Percentiles rank a stretch among this genome's conserved stretches.
Evolutionary conservation across 2,113 vertebrate genomes (phyloP).

Genomic region (Sceloporus undulatus): DNA sequence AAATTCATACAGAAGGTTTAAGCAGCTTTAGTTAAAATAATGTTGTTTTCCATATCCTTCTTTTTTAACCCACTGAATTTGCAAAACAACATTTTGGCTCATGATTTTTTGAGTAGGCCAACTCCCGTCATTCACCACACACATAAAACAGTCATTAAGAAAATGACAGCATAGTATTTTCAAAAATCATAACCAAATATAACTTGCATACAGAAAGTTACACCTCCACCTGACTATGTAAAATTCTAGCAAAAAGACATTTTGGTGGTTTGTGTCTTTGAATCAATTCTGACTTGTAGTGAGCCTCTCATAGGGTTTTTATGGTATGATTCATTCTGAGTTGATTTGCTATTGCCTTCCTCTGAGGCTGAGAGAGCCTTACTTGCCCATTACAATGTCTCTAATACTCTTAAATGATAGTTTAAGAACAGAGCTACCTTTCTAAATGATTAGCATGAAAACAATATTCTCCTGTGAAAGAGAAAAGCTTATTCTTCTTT

Average conservation of each 20-base stretch:
- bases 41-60: neutral
- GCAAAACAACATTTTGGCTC: neutral
- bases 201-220: neutral
- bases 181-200: neutral
- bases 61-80: neutral
- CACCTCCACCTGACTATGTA: neutral
- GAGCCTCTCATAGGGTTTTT: no score
- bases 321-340: no score
- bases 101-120: neutral
- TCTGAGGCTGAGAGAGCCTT: no score
- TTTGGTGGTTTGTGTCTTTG: no score
- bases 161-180: neutral
- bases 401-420: slow-evolving; percentile 17
- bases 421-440: neutral
- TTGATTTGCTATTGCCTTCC: no score
- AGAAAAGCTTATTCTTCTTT: neutral
- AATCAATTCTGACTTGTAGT: no score
- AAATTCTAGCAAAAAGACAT: neutral
- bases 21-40: neutral
- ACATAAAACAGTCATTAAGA: neutral
- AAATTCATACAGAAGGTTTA: neutral
- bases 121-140: neutral
- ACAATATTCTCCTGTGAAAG: neutral
- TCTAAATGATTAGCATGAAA: neutral
- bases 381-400: neutral